phyloP scores from a whole-genome alignment of 2,888 invertebrate species.

The Neoaliturus tenellus region DNA sequence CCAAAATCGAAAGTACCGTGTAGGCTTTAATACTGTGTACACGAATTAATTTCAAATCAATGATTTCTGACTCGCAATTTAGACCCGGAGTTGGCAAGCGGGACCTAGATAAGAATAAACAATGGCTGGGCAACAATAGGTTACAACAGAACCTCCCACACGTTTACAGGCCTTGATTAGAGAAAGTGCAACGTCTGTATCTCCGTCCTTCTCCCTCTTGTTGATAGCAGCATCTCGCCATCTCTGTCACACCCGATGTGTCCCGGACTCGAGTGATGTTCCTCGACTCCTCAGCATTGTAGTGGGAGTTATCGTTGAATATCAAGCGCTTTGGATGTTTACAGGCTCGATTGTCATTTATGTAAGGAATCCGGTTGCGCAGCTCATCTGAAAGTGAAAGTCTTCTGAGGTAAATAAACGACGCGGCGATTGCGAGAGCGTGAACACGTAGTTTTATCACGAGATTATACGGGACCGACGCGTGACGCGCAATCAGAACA shows the following conservation, averaged over 20 bases:
- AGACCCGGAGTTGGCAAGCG: constrained; percentile 21
- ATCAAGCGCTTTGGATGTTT: background rate
- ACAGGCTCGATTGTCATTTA: background rate
- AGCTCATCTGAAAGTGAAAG: constrained; percentile 27
- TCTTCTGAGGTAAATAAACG: background rate
- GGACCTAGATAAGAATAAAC: constrained; percentile 44
- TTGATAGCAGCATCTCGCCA: background rate
- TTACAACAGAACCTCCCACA: constrained; percentile 45
- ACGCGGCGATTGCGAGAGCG: constrained; percentile 8
- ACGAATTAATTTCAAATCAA: constrained; percentile 39
- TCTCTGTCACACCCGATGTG: background rate
- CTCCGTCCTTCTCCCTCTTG: constrained; percentile 33
- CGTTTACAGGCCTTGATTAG: constrained; percentile 43
- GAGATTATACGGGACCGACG: background rate
- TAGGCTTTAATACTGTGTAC: constrained; percentile 12
- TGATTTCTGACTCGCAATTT: constrained; percentile 15
- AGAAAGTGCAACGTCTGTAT: constrained; percentile 38
- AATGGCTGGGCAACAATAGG: constrained; percentile 26
- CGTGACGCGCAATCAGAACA: constrained; percentile 19
- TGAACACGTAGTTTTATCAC: constrained; percentile 15
- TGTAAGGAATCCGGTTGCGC: constrained; percentile 8
- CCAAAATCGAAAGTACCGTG: background rate
- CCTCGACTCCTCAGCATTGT: background rate
- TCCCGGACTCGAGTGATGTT: background rate
- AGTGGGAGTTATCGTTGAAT: background rate